phyloP scores from a whole-genome alignment of 2,113 vertebrate genomes.

The Ginglymostoma cirratum region DNA sequence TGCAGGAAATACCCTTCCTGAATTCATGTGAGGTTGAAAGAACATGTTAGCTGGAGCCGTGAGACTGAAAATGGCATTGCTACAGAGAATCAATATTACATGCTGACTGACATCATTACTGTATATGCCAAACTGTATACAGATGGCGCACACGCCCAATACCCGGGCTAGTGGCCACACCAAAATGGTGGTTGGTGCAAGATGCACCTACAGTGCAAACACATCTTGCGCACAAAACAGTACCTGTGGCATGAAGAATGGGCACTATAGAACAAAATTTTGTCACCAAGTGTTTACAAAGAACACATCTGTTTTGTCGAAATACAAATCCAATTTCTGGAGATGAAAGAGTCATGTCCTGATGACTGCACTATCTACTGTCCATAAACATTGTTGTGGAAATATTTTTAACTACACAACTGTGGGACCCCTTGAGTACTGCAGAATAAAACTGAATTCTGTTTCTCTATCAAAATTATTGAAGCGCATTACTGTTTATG shows the following conservation, averaged over 20 bases:
- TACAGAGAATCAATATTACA: neutral
- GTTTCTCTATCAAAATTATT: neutral
- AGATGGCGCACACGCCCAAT: neutral
- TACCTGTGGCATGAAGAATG: too few species aligned
- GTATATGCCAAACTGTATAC: neutral
- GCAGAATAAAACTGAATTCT: neutral
- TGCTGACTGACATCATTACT: neutral
- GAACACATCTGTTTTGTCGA: neutral
- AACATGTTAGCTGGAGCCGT: neutral
- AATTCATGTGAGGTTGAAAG: neutral
- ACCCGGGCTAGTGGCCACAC: neutral
- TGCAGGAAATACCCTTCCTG: neutral
- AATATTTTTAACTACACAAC: slow-evolving; percentile 3
- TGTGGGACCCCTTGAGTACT: neutral
- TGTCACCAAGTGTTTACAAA: neutral
- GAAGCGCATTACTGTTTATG: neutral
- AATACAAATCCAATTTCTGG: neutral
- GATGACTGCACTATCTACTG: neutral
- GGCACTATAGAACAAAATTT: neutral
- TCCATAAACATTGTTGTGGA: neutral
- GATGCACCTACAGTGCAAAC: neutral
- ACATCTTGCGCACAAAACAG: too few species aligned
- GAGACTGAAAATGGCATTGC: neutral
- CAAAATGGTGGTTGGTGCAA: too few species aligned
- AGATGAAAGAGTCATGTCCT: neutral